These are phyloP conservation scores for Pelusios castaneus DNA, from an alignment of 2,113 vertebrate species.

Conservation along the genomic window DNA sequence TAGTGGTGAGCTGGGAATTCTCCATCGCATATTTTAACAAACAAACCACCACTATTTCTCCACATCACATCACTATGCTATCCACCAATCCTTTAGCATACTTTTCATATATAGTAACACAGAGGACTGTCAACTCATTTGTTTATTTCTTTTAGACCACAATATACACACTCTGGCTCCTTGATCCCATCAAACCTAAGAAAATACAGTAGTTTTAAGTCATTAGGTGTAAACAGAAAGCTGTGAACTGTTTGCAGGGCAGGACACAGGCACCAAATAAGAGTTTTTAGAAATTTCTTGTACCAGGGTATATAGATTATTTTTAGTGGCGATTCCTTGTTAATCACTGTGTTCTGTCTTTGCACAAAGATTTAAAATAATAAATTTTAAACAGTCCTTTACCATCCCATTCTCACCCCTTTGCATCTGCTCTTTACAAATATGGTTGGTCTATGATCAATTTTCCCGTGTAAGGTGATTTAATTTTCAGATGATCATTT, in stretches of 20 bases:
- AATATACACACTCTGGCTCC: neutral
- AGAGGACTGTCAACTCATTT: neutral
- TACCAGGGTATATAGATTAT: neutral
- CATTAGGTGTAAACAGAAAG: neutral
- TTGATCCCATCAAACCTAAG: neutral
- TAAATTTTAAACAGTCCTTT: neutral
- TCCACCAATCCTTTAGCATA: neutral
- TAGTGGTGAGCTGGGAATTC: constrained; percentile 58
- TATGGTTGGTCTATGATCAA: neutral
- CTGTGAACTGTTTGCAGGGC: neutral
- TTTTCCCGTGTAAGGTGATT: neutral
- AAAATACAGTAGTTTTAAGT: constrained; percentile 16
- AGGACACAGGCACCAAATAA: neutral
- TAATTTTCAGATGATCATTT: neutral
- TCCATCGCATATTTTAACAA: constrained; percentile 48
- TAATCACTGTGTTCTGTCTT: neutral
- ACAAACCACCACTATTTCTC: constrained; percentile 51
- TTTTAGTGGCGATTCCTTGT: neutral
- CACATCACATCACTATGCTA: constrained; percentile 8
- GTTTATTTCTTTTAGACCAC: neutral
- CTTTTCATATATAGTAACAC: neutral
- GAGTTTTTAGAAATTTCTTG: too few species aligned
- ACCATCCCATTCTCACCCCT: neutral
- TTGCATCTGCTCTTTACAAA: neutral
- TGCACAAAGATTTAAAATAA: neutral